Conservation (phyloP, 2,888 invertebrate species). For the Macaria liturata region DNA sequence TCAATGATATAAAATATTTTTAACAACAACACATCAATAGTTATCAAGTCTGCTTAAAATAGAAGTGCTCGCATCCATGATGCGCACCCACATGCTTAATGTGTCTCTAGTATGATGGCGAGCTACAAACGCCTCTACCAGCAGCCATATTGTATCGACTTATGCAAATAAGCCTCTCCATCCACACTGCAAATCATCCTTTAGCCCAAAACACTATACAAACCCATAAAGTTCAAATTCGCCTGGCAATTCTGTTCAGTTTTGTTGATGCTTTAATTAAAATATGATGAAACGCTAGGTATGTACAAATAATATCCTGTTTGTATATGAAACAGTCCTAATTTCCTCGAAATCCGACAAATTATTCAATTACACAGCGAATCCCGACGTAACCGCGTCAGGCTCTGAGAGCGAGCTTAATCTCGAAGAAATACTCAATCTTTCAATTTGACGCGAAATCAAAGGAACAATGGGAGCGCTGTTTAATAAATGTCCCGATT, state of each 20-base stretch:
- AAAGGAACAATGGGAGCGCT: constrained; percentile 55
- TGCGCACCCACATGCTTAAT: background rate
- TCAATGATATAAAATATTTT: too few relatives aligned
- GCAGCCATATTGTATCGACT: constrained; percentile 9
- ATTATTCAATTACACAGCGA: constrained; percentile 27
- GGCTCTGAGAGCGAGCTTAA: constrained; percentile 33
- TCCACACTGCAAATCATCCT: constrained; percentile 10
- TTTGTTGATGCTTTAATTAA: constrained; percentile 11
- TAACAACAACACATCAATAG: too few relatives aligned
- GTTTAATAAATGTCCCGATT: constrained; percentile 66
- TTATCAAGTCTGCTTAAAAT: too few relatives aligned
- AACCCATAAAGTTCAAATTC: background rate
- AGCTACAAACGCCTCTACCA: background rate
- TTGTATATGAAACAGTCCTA: constrained; percentile 18
- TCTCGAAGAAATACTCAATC: constrained; percentile 37
- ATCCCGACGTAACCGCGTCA: constrained; percentile 27
- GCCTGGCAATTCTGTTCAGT: background rate
- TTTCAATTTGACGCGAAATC: constrained; percentile 51
- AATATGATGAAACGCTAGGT: constrained; percentile 5
- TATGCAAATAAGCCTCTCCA: constrained; percentile 13
- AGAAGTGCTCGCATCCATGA: background rate
- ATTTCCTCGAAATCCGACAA: constrained; percentile 22
- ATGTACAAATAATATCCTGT: constrained; percentile 5
- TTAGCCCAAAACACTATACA: background rate
- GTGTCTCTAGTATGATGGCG: background rate